Conservation (phyloP, 23 tunicate species). For the Oikopleura vanhoeffeni region DNA sequence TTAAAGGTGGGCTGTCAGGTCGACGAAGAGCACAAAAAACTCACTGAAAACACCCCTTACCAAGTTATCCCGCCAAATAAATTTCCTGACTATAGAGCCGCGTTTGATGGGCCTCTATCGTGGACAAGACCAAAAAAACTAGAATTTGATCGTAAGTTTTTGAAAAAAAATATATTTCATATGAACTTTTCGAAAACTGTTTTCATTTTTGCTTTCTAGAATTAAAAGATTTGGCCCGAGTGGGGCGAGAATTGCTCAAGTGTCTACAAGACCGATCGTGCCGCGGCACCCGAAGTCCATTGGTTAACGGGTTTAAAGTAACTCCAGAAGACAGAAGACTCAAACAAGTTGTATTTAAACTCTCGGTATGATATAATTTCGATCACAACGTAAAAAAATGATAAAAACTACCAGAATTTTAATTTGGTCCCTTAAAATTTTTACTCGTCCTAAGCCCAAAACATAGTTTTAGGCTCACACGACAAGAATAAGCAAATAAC, state of each 20-base stretch:
- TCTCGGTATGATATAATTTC: slow-evolving; percentile 1
- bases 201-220: background rate
- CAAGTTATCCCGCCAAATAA: background rate
- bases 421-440: too few relatives aligned
- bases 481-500: too few relatives aligned
- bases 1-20: background rate
- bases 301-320: background rate
- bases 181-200: too few relatives aligned
- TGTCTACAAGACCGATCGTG: background rate
- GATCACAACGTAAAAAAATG: too few relatives aligned
- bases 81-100: background rate
- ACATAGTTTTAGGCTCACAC: too few relatives aligned
- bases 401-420: too few relatives aligned
- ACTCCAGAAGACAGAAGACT: background rate
- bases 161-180: too few relatives aligned
- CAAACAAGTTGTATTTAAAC: background rate
- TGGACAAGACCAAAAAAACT: slow-evolving; percentile 2
- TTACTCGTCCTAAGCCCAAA: too few relatives aligned
- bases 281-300: background rate
- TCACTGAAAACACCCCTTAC: background rate
- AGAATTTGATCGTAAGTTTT: background rate
- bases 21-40: background rate
- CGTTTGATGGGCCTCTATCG: background rate
- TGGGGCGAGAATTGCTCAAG: background rate
- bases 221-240: background rate